Evolutionary conservation across 2,888 invertebrate genomes (phyloP), one percentile per base, ranked within the genome.

Genomic region (Platerodrilus igneus): DNA sequence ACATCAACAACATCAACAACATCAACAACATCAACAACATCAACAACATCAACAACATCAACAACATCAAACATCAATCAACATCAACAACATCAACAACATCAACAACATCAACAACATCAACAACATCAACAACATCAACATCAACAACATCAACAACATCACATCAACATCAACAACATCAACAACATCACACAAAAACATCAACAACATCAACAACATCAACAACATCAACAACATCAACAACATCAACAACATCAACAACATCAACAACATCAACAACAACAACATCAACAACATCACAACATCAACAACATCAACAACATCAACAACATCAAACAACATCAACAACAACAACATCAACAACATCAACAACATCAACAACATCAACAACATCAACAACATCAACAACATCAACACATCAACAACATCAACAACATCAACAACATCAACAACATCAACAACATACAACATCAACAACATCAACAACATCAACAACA

Each of bases 131-230:
- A 10, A 10, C 32, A 1, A 6, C 14, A 14, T 11, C 6, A 14
- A 27, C 27, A 14, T 11, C 6, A 4, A 27, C 27, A 14, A 34
- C 34, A 6, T 30, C 30, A 14, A 34, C 34, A 6, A 34, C n/a
- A n/a, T n/a, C n/a, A n/a, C n/a, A n/a, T n/a, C n/a, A n/a, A n/a
- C n/a, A n/a, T n/a, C n/a, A n/a, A 34, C 34, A 6, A 34, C 30
- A 26, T 30, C 34, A 6, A 34, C 34, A 14, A 34, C 30, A 32
- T 30, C 34, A 26, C 29, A 28, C 4, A 34, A 34, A 28, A 14
- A 34, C 34, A 7, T 30, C 34, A 22, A 34, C 34, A 32, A 34
- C 34, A 34, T 30, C 34, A 7, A 34, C 34, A 34, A 34, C 34
- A 7, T 30, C 34, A 34, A 34, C 34, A 7, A 34, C 30, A 34